Evolutionary conservation across 1,140 invertebrate genomes (phyloP), one percentile per base, ranked within the genome.

Genomic region (Tigriopus japonicus): DNA sequence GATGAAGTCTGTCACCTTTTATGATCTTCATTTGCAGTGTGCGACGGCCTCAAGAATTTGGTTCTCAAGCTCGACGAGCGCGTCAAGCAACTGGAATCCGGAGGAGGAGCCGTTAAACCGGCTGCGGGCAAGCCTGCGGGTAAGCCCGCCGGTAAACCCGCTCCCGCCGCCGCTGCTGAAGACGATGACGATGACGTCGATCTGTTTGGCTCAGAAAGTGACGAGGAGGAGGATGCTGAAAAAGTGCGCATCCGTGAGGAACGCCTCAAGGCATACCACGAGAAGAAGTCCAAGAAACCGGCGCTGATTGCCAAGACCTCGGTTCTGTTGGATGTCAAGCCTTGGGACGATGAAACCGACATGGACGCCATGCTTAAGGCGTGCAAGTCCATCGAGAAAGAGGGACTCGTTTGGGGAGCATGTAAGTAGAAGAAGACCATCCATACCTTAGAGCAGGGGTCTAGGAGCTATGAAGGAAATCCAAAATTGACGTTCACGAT

Each of bases 291-390:
- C 0, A 93, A 90, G 74, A 95, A 90, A 74, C 83, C 89, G 52
- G 83, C 80, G 59, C 71, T 92, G 6, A 87, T 95, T 74, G 92
- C 92, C 56, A 98, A 98, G 71, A 95, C 90, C 42, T 90, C 82
- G 64, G 85, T 97, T 60, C 78, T 97, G 63, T 74, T 96, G 41
- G 93, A 97, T 74, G 86, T 96, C 1, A 96, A 97, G 73, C 92
- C 91, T 15, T 95, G 91, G 92, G 91, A 95, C 73, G 93, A 96
- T 76, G 87, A 93, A 71, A 95, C 91, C 52, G 86, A 95, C 67
- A 90, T 95, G 87, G 80, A 81, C 67, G 81, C 79, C 70, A 80
- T 97, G 78, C 92, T 97, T 71, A 77, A 79, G 14, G 69, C 73
- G 65, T 88, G 96, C 0, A 75, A 89, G 63, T 77, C 79, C 56